Evolutionary conservation across 2,888 invertebrate species (phyloP).

Genomic region (Shargacucullia verbasci): DNA sequence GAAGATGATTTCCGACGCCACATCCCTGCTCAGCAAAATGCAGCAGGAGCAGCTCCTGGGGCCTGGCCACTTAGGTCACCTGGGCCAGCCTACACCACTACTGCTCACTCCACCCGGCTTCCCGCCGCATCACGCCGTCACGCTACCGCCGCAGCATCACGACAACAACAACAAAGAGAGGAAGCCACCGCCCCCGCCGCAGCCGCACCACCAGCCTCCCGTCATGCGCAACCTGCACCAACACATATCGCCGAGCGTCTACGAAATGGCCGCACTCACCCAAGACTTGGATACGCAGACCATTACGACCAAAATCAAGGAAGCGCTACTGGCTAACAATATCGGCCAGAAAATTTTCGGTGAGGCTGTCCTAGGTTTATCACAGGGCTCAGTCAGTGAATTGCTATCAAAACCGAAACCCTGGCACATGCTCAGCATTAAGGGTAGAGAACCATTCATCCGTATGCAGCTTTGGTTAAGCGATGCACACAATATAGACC

Average conservation of each 20-base stretch:
- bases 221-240: conserved; percentile 93
- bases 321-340: conserved; percentile 98
- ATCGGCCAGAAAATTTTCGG: conserved; percentile 99
- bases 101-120: conserved; percentile 93
- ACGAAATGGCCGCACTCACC: conserved; percentile 98
- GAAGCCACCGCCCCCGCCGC: conserved; percentile 87
- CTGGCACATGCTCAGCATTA: conserved; percentile 99
- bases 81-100: conserved; percentile 90
- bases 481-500: conserved; percentile 98
- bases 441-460: conserved; percentile 98
- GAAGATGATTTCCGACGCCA: conserved; percentile 93
- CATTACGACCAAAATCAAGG: conserved; percentile 99
- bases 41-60: conserved; percentile 91
- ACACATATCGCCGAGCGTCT: conserved; percentile 97
- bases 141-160: conserved; percentile 90
- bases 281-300: conserved; percentile 98
- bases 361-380: conserved; percentile 98
- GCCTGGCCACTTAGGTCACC: conserved; percentile 86
- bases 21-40: conserved; percentile 91
- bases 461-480: conserved; percentile 99
- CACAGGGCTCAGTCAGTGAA: conserved; percentile 99
- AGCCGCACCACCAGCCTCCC: conserved; percentile 90
- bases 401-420: conserved; percentile 99
- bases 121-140: conserved; percentile 93
- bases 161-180: conserved; percentile 89